Base-by-base conservation (phyloP, 1,140 invertebrate species). In the Epicauta chinensis region DNA sequence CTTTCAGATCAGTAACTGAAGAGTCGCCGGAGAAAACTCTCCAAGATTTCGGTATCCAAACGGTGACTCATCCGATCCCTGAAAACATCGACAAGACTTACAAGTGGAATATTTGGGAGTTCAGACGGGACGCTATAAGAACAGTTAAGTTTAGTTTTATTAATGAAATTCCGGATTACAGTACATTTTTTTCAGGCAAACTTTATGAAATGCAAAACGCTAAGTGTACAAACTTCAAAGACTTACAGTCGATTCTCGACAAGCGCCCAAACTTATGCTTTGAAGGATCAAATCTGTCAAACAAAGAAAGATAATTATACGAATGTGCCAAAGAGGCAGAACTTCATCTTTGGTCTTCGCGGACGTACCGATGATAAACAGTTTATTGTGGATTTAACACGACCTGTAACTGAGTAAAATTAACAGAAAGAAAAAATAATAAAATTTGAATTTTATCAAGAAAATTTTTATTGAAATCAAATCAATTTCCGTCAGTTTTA, bases 31-130 rank as follows among this genome's bases (percentile, higher is more conserved):
- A 23, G 6, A 23, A 23, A 42, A n/a, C 3, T 42, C 5, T 42
- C 69, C 71, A 43, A 74, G 75, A 86, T 66, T 78, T 77, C 58
- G 77, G 74, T 13, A 75, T 81, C 14, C 86, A 89, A 70, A 89
- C 86, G 9, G 83, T 86, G 50, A 66, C 78, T 7, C 86, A 89
- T 69, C 78, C 83, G 16, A 63, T 82, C 10, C 77, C 80, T 0
- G 61, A 72, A 5, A 73, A 80, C 29, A 81, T 83, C 36, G 82
- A 84, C 52, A 77, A 76, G 53, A 72, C 80, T 40, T 90, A 90
- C 64, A 76, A 76, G 9, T 88, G 83, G 75, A 87, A 86, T 67
- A 73, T 89, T 51, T 91, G 88, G 87, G 81, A 89, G 55, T 73
- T 84, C 47, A 80, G 70, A 53, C 51, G 69, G 54, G 54, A 66